phyloP scores from a whole-genome alignment of 2,113 vertebrate species.

The Thamnaconus septentrionalis region DNA sequence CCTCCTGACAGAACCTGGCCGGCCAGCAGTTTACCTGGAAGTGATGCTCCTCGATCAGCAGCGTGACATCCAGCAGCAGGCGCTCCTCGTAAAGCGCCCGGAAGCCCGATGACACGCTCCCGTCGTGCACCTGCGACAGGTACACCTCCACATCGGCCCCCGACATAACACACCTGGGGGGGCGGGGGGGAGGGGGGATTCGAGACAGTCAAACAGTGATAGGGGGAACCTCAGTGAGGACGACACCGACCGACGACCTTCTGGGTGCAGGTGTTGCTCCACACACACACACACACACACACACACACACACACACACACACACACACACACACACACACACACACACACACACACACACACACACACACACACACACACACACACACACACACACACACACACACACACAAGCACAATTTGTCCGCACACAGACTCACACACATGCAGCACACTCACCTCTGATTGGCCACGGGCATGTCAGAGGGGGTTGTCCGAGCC shows the following conservation, averaged over 20 bases:
- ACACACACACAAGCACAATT: slow-evolving; percentile 29
- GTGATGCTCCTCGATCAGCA: slow-evolving; percentile 97
- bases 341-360: background rate
- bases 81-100: slow-evolving; percentile 97
- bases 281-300: background rate
- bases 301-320: slow-evolving; percentile 4
- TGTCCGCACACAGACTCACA: slow-evolving; percentile 30
- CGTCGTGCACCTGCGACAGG: slow-evolving; percentile 97
- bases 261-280: too few species aligned
- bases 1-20: too few species aligned
- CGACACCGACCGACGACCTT: too few species aligned
- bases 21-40: slow-evolving; percentile 77
- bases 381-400: slow-evolving; percentile 19
- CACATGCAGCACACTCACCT: slow-evolving; percentile 74
- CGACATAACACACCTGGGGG: slow-evolving; percentile 95
- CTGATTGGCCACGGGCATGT: slow-evolving; percentile 84
- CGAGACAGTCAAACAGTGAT: background rate
- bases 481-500: slow-evolving; percentile 79
- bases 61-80: slow-evolving; percentile 95
- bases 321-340: background rate
- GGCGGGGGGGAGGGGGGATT: background rate
- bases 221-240: background rate
- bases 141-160: slow-evolving; percentile 99
- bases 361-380: background rate
- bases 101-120: slow-evolving; percentile 97